A percentile compares a stretch with the other conserved stretches of the same genome.
These are phyloP conservation scores for Leptinotarsa peninsularis DNA, from an alignment of 2,888 invertebrate species.

Conservation along the genomic window DNA sequence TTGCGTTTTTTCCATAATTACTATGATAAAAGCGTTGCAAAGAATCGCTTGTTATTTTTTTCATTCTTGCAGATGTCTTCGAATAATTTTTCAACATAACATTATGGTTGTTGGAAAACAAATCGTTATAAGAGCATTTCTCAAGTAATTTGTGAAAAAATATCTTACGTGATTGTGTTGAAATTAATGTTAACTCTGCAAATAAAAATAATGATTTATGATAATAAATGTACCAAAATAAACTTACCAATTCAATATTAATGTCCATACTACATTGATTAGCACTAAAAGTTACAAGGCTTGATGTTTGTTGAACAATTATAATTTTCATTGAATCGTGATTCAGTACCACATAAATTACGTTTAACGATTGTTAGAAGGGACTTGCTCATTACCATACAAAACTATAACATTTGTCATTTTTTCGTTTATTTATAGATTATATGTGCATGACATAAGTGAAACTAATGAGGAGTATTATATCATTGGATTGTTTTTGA, in stretches of 20 bases:
- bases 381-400: background rate
- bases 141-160: background rate
- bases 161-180: background rate
- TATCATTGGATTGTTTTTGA: no score
- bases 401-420: background rate
- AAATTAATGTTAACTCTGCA: background rate
- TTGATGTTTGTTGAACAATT: background rate
- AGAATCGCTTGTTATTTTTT: no score
- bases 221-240: background rate
- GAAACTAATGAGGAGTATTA: no score
- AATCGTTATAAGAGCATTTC: background rate
- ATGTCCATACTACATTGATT: constrained; percentile 7
- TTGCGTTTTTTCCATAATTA: no score
- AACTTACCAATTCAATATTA: background rate
- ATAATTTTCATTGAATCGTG: background rate
- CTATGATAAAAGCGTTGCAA: no score
- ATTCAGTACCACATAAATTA: background rate
- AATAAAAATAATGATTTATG: constrained; percentile 12
- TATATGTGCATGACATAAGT: no score
- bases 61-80: no score
- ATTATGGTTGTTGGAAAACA: background rate
- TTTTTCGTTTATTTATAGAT: background rate
- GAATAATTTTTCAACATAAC: background rate
- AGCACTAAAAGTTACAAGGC: constrained; percentile 13
- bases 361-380: background rate